Evolutionary conservation across 1,140 invertebrate genomes (phyloP).

Genomic region (Micrasema minimum): DNA sequence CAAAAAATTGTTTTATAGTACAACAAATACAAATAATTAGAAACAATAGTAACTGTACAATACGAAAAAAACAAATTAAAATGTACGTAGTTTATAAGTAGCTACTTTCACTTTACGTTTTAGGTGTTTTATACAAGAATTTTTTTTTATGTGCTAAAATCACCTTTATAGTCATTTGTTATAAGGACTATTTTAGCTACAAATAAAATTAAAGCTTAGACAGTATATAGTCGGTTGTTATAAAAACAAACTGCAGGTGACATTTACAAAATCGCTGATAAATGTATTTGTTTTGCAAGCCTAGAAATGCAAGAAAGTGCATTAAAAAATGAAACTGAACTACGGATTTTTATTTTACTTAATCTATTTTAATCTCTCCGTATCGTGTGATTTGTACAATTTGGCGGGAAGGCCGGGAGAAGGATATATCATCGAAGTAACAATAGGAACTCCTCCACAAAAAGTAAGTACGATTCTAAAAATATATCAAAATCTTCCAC

Average conservation of each 20-base stretch:
- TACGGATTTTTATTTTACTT: constrained; percentile 39
- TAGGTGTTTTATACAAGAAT: no score
- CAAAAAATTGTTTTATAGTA: no score
- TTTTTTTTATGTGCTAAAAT: no score
- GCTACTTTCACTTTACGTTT: no score
- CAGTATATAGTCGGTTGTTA: constrained; percentile 1
- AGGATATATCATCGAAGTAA: constrained; percentile 47
- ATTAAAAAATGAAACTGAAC: constrained; percentile 34
- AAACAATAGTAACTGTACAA: no score
- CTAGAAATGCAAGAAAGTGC: constrained; percentile 30
- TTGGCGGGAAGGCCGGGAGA: constrained; percentile 47
- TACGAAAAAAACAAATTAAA: no score
- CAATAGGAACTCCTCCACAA: constrained; percentile 48
- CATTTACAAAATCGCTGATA: constrained; percentile 36
- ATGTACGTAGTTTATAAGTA: no score
- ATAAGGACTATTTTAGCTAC: no score
- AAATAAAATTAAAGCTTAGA: neutral
- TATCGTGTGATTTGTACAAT: constrained; percentile 38
- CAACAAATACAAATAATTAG: no score
- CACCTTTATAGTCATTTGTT: no score
- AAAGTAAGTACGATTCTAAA: constrained; percentile 29
- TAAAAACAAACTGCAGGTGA: constrained; percentile 45
- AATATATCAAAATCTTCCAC: constrained; percentile 6
- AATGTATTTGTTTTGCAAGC: constrained; percentile 38
- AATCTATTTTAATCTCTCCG: constrained; percentile 31